Evolutionary conservation across 1,140 invertebrate genomes (phyloP).

Genomic region (Atta colombica): DNA sequence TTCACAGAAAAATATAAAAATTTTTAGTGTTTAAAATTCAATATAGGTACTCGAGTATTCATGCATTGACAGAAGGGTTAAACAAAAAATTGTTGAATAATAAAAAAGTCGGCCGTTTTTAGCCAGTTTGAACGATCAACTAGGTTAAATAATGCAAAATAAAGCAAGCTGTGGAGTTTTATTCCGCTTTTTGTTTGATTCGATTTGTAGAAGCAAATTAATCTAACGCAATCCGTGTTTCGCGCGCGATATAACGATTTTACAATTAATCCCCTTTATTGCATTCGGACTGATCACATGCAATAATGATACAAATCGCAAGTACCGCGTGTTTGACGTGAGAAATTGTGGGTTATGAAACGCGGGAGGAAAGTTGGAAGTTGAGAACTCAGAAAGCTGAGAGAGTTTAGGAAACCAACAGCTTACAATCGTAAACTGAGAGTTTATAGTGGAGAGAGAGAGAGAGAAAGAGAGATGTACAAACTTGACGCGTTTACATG

Average conservation of each 20-base stretch:
- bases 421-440: slow-evolving; percentile 25
- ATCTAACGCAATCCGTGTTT: not conserved
- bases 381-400: slow-evolving; percentile 19
- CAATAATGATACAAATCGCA: slow-evolving; percentile 37
- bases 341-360: slow-evolving; percentile 40
- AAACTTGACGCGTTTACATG: not conserved
- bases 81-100: not conserved
- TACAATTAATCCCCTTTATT: slow-evolving; percentile 18
- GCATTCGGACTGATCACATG: slow-evolving; percentile 6
- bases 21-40: no score
- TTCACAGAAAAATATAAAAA: no score
- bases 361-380: slow-evolving; percentile 39
- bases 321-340: slow-evolving; percentile 19
- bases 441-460: slow-evolving; percentile 20
- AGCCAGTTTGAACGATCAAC: not conserved
- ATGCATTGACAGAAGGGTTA: no score
- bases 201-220: not conserved
- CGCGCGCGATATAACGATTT: not conserved
- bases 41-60: no score
- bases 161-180: not conserved
- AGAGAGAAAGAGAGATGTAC: no score
- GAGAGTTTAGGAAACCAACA: slow-evolving; percentile 49
- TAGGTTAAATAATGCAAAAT: not conserved
- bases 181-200: not conserved
- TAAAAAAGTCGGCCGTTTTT: not conserved